These are phyloP conservation scores for Gallinago paraguaiae DNA, from an alignment of 2,113 vertebrate species.

Conservation along the genomic window DNA sequence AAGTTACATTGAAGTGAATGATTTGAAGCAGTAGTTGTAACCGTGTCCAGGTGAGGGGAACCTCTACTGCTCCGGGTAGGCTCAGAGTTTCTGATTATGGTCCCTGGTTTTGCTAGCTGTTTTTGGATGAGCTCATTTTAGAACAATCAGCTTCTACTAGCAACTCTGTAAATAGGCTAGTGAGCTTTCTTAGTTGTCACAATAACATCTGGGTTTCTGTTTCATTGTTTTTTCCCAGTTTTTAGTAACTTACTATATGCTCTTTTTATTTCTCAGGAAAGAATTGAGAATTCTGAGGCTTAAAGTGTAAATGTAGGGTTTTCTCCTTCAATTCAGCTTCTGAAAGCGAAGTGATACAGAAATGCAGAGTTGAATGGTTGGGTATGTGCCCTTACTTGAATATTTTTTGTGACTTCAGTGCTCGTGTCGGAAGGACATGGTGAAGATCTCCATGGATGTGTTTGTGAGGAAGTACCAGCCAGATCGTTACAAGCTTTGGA, in stretches of 20 bases:
- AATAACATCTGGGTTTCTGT: not conserved
- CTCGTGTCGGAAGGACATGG: conserved; percentile 95
- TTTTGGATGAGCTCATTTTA: not conserved
- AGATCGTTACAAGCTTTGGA: conserved; percentile 94
- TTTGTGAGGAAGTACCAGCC: conserved; percentile 96
- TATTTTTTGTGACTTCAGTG: conserved; percentile 79
- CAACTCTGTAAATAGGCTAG: not conserved
- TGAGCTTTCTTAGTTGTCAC: not conserved
- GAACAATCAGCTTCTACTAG: not conserved
- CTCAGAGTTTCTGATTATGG: not conserved
- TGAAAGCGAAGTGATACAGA: not conserved
- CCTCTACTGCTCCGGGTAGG: not conserved
- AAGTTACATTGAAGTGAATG: not conserved
- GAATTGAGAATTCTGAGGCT: not conserved
- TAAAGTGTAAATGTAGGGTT: not conserved
- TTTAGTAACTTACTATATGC: not conserved
- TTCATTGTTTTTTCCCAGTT: fast-evolving
- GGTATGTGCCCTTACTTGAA: not conserved
- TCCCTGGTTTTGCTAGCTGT: not conserved
- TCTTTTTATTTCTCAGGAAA: not conserved
- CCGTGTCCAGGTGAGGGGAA: not conserved
- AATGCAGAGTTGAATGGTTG: not conserved
- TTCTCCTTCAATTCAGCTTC: not conserved
- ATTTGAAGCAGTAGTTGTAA: not conserved
- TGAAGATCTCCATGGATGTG: conserved; percentile 98